Base-by-base conservation (phyloP, 1,140 invertebrate species). In the Heterodera schachtii region DNA sequence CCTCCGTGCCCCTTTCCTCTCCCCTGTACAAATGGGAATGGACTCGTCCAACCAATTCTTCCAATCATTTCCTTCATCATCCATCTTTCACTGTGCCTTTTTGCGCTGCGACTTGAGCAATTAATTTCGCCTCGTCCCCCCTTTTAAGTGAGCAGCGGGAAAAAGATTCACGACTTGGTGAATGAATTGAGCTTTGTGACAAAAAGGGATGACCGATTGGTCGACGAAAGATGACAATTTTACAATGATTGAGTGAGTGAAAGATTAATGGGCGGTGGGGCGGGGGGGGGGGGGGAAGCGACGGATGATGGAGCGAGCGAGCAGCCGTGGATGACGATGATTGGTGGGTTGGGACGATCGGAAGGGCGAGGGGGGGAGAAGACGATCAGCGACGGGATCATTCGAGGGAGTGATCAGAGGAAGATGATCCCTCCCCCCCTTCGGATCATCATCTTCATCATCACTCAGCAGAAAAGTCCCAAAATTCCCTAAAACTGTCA, bases 201-300 rank as follows among this genome's bases (percentile, higher is more conserved):
- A 19, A 41, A 71, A 43, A 46, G 69, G 31, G 44, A 41, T 71
- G 69, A 64, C 57, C 57, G 57, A 64, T 64, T 19, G 57, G 57
- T 64, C 57, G 57, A 31, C 31, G 57, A 3, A 31, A 70, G 47
- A 78, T 69, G 77, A 67, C 21, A 78, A 78, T 70, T 78, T 78
- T 78, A 78, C 77, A 64, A 78, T 78, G 77, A 78, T 78, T 78
- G 77, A 78, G 77, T 78, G 49, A 76, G 75, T 76, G 75, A 19
- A 64, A 64, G 57, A 64, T 16, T 8, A 16, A 52, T 52, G 52
- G 52, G 6, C 52, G 57, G 19, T 52, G 49, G 49, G 9, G 4
- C 4, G 9, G 6, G 49, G 11, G 49, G 49, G 11, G 49, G 57
- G 57, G 0, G 13, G 13, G 16, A 64, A 16, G 13, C 57, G 57